These are phyloP conservation scores for Strix aluco DNA, from an alignment of 2,113 vertebrate genomes.

Conservation along the genomic window DNA sequence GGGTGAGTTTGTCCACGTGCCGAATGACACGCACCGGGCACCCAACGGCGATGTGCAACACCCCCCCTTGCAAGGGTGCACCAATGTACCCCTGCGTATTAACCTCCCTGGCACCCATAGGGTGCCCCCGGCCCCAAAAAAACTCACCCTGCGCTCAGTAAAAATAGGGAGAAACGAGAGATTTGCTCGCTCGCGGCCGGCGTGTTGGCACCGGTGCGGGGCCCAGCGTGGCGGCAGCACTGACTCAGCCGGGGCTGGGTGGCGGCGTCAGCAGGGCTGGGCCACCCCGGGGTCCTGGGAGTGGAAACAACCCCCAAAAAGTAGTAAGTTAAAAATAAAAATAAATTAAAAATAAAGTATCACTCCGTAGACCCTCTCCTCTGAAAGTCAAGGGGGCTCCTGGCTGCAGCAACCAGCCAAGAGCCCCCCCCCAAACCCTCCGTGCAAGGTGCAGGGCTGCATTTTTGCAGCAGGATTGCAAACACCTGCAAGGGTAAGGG, in stretches of 20 bases:
- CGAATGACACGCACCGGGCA: fast-evolving
- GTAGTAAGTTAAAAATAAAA: not conserved
- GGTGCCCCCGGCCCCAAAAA: not conserved
- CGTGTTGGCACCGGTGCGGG: not conserved
- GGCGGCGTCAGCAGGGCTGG: not conserved
- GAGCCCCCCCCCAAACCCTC: no score
- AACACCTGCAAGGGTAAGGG: not conserved
- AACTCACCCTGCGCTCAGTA: not conserved
- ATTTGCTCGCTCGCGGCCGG: not conserved
- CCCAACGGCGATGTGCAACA: not conserved
- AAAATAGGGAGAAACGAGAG: not conserved
- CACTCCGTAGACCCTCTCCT: not conserved
- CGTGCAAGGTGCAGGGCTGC: no score
- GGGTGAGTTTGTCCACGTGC: fast-evolving
- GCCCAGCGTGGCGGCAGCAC: not conserved
- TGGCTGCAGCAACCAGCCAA: not conserved
- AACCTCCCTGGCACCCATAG: not conserved
- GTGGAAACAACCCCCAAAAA: not conserved
- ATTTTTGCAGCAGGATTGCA: no score
- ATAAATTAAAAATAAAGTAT: not conserved
- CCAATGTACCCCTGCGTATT: fast-evolving
- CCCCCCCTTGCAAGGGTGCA: no score
- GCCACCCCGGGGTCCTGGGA: not conserved
- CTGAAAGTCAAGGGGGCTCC: not conserved
- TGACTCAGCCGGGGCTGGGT: not conserved